Conservation (phyloP, 2,888 invertebrate genomes). For the Caenorhabditis sulstoni region DNA sequence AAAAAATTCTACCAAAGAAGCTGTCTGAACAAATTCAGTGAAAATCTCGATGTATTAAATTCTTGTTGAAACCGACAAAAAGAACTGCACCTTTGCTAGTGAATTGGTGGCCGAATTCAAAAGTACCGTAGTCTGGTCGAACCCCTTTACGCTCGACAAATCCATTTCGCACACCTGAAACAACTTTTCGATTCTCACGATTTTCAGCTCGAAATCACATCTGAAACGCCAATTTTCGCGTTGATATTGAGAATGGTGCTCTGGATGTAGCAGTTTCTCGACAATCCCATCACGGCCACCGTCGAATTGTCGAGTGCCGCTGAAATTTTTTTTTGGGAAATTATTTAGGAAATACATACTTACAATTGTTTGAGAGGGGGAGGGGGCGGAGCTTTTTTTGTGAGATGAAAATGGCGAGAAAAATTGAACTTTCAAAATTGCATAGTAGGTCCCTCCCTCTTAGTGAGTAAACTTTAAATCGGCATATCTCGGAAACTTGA, state of each 20-base stretch:
- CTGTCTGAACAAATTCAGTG: too few species aligned
- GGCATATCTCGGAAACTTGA: too few species aligned
- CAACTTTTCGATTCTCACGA: not conserved
- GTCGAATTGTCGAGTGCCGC: slow-evolving; percentile 32
- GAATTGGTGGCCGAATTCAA: slow-evolving; percentile 50
- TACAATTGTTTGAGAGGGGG: too few species aligned
- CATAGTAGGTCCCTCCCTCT: too few species aligned
- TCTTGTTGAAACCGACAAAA: too few species aligned
- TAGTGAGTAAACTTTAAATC: too few species aligned
- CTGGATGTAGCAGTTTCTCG: slow-evolving; percentile 50
- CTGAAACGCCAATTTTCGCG: slow-evolving; percentile 59
- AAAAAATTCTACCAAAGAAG: too few species aligned
- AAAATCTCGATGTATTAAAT: too few species aligned
- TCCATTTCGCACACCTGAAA: slow-evolving; percentile 57
- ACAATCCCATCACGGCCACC: slow-evolving; percentile 47
- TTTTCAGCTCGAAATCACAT: slow-evolving; percentile 42
- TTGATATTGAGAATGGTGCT: slow-evolving; percentile 55
- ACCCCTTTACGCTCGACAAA: slow-evolving; percentile 47
- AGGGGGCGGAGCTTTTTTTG: too few species aligned
- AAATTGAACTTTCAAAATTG: too few species aligned
- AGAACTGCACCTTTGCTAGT: slow-evolving; percentile 30
- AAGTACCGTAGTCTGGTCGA: slow-evolving; percentile 54
- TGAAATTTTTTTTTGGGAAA: not conserved
- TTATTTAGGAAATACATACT: too few species aligned
- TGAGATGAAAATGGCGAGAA: too few species aligned